phyloP scores from a whole-genome alignment of 2,888 invertebrate genomes.

The Athrips mouffetella region DNA sequence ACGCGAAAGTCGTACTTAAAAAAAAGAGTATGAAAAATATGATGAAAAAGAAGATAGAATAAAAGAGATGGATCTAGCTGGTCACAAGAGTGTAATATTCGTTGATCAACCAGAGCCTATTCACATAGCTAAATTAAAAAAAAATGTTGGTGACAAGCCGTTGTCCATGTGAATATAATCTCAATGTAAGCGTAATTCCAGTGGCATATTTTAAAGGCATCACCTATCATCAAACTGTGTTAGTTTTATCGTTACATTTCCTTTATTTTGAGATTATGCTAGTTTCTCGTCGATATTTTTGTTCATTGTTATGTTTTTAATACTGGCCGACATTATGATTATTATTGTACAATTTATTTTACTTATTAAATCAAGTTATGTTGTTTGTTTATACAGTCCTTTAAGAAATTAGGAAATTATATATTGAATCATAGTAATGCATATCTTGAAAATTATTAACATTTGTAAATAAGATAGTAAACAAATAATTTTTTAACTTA shows the following conservation, averaged over 20 bases:
- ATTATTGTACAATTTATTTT: slow-evolving; percentile 61
- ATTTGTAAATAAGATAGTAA: slow-evolving; percentile 60
- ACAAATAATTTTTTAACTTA: slow-evolving; percentile 59
- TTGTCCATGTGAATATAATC: neutral
- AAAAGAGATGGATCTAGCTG: slow-evolving; percentile 1
- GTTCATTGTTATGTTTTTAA: slow-evolving; percentile 74
- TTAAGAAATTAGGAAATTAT: slow-evolving; percentile 59
- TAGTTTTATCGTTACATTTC: slow-evolving; percentile 10
- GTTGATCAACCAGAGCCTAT: too few relatives aligned
- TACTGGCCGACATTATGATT: slow-evolving; percentile 47
- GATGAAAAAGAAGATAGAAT: too few relatives aligned
- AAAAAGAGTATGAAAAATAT: slow-evolving; percentile 13
- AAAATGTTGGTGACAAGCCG: neutral
- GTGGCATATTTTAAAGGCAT: neutral
- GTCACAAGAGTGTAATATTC: too few relatives aligned
- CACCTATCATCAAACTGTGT: neutral
- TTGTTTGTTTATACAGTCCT: slow-evolving; percentile 64
- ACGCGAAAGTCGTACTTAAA: slow-evolving; percentile 42
- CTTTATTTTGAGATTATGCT: slow-evolving; percentile 62
- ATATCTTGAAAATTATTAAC: slow-evolving; percentile 58
- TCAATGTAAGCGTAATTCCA: neutral
- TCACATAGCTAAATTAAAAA: too few relatives aligned
- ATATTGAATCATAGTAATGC: slow-evolving; percentile 47
- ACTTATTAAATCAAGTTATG: slow-evolving; percentile 56
- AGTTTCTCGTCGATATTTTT: slow-evolving; percentile 35